Conservation (phyloP, 1,140 invertebrate species). For the Tetramorium alpestre region DNA sequence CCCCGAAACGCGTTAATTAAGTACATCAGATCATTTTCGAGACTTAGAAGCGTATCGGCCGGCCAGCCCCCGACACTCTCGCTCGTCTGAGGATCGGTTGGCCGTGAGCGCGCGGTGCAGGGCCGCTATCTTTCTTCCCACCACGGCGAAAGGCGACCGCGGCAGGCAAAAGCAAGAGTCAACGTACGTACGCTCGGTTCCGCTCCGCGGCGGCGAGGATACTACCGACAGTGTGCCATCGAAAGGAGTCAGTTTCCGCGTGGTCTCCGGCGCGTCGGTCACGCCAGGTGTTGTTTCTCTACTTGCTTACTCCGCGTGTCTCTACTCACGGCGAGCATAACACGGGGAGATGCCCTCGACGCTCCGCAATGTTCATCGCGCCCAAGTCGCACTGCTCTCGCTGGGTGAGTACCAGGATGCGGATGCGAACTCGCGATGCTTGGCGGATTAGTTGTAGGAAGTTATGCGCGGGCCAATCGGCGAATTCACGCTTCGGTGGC, state of each 20-base stretch:
- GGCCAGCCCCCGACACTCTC: conserved; percentile 15
- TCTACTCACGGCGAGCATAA: not conserved
- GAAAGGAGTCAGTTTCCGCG: conserved; percentile 81
- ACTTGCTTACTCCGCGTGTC: not conserved
- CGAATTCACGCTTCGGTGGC: not conserved
- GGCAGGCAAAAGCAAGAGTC: conserved; percentile 78
- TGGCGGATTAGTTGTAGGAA: conserved; percentile 34
- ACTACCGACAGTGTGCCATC: conserved; percentile 72
- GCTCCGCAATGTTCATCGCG: conserved; percentile 48
- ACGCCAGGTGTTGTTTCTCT: conserved; percentile 24
- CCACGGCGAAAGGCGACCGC: conserved; percentile 61
- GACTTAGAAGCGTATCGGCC: not conserved
- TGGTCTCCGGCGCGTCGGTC: conserved; percentile 77
- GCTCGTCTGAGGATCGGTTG: conserved; percentile 34
- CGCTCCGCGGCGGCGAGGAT: conserved; percentile 71
- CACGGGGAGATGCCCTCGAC: conserved; percentile 39
- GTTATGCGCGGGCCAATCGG: conserved; percentile 26
- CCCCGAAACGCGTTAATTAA: not conserved
- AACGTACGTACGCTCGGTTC: conserved; percentile 74
- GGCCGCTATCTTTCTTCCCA: conserved; percentile 77
- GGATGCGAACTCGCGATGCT: not conserved
- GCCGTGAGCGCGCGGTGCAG: conserved; percentile 68
- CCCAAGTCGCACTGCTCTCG: conserved; percentile 58
- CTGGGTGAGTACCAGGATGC: conserved; percentile 70
- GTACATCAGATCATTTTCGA: conserved; percentile 9